These are phyloP conservation scores for Acleris laterana DNA, from an alignment of 2,888 invertebrate genomes.

Conservation along the genomic window DNA sequence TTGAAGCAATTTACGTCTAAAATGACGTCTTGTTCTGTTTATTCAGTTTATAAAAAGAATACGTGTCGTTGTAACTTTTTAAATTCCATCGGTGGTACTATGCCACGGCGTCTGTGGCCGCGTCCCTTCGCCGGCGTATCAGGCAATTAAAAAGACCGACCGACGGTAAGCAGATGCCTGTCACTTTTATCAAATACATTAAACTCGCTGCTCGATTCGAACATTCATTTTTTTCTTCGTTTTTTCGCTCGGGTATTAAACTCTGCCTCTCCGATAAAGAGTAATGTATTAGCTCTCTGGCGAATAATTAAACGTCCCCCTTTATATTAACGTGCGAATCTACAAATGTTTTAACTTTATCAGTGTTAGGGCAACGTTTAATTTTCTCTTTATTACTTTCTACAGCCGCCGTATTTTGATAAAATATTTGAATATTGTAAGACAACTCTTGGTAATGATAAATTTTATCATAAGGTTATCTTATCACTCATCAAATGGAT, in stretches of 20 bases:
- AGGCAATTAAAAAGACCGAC: conserved; percentile 77
- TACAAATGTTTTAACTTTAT: conserved; percentile 24
- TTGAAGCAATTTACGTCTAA: conserved; percentile 26
- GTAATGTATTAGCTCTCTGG: conserved; percentile 73
- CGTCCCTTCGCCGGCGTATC: conserved; percentile 64
- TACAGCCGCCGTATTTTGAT: conserved; percentile 1
- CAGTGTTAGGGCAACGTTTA: conserved; percentile 1
- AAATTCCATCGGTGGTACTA: conserved; percentile 4
- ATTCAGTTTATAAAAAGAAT: conserved; percentile 14
- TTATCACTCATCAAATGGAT: too few species aligned
- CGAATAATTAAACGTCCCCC: conserved; percentile 78
- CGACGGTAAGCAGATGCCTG: conserved; percentile 79
- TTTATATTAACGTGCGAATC: conserved; percentile 56
- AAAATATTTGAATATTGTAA: not conserved
- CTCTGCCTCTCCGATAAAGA: conserved; percentile 74
- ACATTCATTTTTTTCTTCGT: conserved; percentile 68
- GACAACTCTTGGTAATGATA: not conserved
- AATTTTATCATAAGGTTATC: too few species aligned
- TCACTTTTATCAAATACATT: conserved; percentile 83
- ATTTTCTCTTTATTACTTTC: conserved; percentile 17
- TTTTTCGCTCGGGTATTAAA: conserved; percentile 63
- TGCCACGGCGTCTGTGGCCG: conserved; percentile 46
- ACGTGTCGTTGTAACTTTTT: conserved; percentile 18
- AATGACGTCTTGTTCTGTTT: conserved; percentile 27
- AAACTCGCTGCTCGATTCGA: conserved; percentile 76